phyloP scores from a whole-genome alignment of 1,140 invertebrate species.

The Colletes latitarsis region DNA sequence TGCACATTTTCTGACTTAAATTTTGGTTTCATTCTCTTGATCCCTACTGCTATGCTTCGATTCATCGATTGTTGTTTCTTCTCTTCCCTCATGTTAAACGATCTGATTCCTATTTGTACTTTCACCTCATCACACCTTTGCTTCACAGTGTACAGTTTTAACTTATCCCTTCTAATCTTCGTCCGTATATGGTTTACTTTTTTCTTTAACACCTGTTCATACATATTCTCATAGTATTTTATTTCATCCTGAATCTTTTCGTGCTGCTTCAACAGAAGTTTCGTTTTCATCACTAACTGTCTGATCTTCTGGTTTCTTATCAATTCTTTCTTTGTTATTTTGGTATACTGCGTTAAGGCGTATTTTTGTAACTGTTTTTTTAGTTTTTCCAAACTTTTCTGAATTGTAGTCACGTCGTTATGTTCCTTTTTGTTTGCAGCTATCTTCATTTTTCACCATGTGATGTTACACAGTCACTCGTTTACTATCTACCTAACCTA shows the following conservation, averaged over 20 bases:
- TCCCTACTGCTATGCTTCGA: neutral
- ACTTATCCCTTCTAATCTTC: neutral
- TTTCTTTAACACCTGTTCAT: neutral
- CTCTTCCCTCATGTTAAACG: accelerated
- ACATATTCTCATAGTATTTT: neutral
- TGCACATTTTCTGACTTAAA: neutral
- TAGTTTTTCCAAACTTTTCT: neutral
- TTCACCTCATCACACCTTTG: neutral
- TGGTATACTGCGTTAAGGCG: too few species aligned
- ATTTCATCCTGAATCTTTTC: neutral
- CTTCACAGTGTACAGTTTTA: neutral
- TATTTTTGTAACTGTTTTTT: neutral
- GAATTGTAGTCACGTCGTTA: neutral
- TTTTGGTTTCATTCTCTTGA: neutral
- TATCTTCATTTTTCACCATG: neutral
- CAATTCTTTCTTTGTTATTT: neutral
- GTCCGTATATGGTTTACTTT: neutral
- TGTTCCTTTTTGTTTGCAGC: too few species aligned
- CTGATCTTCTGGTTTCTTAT: neutral
- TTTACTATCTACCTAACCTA: neutral
- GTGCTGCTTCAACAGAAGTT: neutral
- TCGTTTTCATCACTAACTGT: neutral
- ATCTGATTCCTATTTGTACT: neutral
- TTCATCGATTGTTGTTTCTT: neutral
- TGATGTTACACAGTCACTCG: neutral